Base-by-base conservation (phyloP, 2,113 vertebrate genomes). In the Xiphophorus hellerii region DNA sequence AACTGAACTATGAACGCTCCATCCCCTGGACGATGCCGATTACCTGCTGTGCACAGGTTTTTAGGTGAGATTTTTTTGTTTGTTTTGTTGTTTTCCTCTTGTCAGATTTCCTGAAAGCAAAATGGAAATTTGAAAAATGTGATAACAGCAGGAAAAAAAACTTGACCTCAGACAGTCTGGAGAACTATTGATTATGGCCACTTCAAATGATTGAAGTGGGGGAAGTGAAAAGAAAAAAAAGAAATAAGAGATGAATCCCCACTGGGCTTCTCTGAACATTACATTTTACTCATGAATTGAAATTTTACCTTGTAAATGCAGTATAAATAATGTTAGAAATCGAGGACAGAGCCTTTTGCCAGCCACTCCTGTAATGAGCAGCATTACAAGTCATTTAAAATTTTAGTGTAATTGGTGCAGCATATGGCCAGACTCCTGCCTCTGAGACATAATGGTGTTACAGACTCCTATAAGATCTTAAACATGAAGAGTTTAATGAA, bases 341-440 rank as follows among this genome's bases (percentile, higher is more conserved):
- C 31, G 51, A 37, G 68, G 54, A 25, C 17, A 75, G 29, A 82
- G 76, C 84, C 75, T 51, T 30, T 44, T 73, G 82, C 78, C 74
- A 71, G 66, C 62, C 74, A 82, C 81, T 80, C 71, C 76, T 60
- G 66, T 74, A 82, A 89, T 35, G 69, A 90, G 79, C 11, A 0
- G 66, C 63, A 74, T 73, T 85, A 73, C 68, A 80, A 87, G 81
- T 86, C 89, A 79, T 91, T 89, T 78, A 75, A 88, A 72, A 82
- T 74, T 87, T 84, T 78, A 71, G 61, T 87, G 66, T 81, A 88
- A 89, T 85, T 84, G 82, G 85, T 75, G 77, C 77, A 88, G 85
- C 93, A 94, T 91, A 93, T 93, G 92, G 82, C 74, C 10, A 74
- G 77, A 84, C 92, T 92, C 89, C 91, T 93, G 89, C 89, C 84